Base-by-base conservation (phyloP, 2,888 invertebrate species). In the Folsomia candida region DNA sequence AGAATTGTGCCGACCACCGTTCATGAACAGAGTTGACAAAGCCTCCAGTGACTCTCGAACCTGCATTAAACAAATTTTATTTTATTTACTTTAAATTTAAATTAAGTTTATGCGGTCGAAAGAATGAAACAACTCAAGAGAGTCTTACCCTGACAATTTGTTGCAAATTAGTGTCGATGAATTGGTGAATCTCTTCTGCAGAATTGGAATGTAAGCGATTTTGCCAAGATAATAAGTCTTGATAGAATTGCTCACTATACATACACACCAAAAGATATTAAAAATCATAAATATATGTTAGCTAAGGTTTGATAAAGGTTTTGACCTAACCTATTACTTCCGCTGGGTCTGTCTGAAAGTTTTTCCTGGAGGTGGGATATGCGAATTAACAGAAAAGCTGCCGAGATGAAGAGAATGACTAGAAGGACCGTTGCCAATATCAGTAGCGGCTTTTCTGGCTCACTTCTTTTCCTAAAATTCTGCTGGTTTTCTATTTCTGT, bases 31-130 rank as follows among this genome's bases (percentile, higher is more conserved):
- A 78, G 90, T 88, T 25, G 92, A 91, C 77, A 92, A 84, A 64
- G 90, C 90, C 84, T 92, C 92, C 81, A 92, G 83, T 68, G 91
- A 91, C 83, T 91, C 90, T 75, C 92, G 88, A 72, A 92, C 91
- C 92, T 92, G 83, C 1, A 85, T 84, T 71, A 70, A 80, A 47
- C 79, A 63, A 72, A 58, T 58, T 59, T 9, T 22, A n/a, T n/a
- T n/a, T n/a, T n/a, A n/a, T n/a, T n/a, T n/a, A n/a, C n/a, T n/a
- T n/a, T 58, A 67, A 25, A 47, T 61, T 27, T 18, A 22, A 18
- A 9, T n/a, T n/a, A n/a, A n/a, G n/a, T n/a, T n/a, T n/a, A n/a
- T n/a, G n/a, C n/a, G n/a, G n/a, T n/a, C n/a, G n/a, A n/a, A n/a
- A n/a, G n/a, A n/a, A n/a, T n/a, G n/a, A n/a, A n/a, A n/a, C n/a